These are phyloP conservation scores for Craseonycteris thonglongyai DNA, from an alignment of 2,113 vertebrate species.

Conservation along the genomic window DNA sequence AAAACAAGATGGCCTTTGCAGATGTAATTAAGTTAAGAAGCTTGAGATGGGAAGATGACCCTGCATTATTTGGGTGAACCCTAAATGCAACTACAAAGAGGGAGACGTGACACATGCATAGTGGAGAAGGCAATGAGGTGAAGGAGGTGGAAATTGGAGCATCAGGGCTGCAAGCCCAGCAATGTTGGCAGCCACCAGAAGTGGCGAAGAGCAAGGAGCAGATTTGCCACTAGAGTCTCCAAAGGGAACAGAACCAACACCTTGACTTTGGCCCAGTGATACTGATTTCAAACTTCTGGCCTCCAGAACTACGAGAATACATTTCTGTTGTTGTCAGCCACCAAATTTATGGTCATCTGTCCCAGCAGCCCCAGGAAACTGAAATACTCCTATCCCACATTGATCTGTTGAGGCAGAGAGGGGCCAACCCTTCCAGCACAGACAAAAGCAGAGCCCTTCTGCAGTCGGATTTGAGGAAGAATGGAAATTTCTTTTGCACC, in stretches of 20 bases:
- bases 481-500: not conserved
- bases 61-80: not conserved
- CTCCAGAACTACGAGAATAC: not conserved
- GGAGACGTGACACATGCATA: rapidly evolving
- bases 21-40: not conserved
- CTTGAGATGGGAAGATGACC: not conserved
- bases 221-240: not conserved
- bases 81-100: rapidly evolving
- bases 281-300: not conserved
- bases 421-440: not conserved
- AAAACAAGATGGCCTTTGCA: not conserved
- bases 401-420: not conserved
- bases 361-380: not conserved
- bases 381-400: not conserved
- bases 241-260: no score
- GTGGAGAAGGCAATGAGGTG: not conserved
- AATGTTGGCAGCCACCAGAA: not conserved
- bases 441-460: not conserved
- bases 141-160: not conserved
- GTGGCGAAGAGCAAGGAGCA: not conserved
- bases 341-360: not conserved
- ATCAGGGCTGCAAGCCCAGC: not conserved
- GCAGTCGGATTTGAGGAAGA: not conserved
- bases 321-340: not conserved
- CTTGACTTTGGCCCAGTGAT: not conserved